A percentile compares a stretch with the other conserved stretches of the same genome.
Evolutionary conservation across 2,797 vertebrate species (phyloP).

Genomic region (Coranthus polyacanthus): DNA sequence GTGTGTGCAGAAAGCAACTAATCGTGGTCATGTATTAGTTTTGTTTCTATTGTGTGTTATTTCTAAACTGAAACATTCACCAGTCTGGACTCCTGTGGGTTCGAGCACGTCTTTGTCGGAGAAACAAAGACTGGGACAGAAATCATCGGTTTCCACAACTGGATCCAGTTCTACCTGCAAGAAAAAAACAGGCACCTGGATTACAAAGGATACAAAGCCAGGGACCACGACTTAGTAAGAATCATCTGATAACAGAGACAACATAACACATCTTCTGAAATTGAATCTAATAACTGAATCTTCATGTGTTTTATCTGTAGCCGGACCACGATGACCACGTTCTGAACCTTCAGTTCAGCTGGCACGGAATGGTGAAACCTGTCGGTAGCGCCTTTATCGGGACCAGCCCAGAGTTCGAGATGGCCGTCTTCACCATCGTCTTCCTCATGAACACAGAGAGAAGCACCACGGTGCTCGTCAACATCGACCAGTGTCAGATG

Average conservation of each 20-base stretch:
- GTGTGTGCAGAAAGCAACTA: neutral
- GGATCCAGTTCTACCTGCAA: constrained; percentile 90
- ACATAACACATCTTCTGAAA: too few species aligned
- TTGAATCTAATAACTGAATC: neutral
- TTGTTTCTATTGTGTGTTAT: constrained; percentile 11
- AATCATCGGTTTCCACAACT: constrained; percentile 91
- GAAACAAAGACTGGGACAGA: constrained; percentile 84
- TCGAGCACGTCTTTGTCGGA: constrained; percentile 91
- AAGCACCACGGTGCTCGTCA: constrained; percentile 80
- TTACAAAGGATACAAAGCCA: constrained; percentile 87
- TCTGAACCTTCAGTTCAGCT: constrained; percentile 91
- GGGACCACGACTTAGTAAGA: constrained; percentile 78
- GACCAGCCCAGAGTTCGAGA: constrained; percentile 90
- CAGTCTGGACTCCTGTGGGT: constrained; percentile 88
- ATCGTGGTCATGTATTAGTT: neutral
- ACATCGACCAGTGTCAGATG: constrained; percentile 86
- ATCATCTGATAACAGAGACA: neutral
- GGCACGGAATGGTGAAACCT: constrained; percentile 87
- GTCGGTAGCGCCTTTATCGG: constrained; percentile 86
- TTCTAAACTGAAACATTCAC: constrained; percentile 18
- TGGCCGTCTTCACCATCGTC: constrained; percentile 88
- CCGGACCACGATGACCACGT: constrained; percentile 89
- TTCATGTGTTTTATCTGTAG: constrained; percentile 59
- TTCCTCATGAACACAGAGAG: constrained; percentile 86
- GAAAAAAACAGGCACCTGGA: constrained; percentile 84